phyloP scores from a whole-genome alignment of 2,888 invertebrate species.

The Hedychridium roseum region DNA sequence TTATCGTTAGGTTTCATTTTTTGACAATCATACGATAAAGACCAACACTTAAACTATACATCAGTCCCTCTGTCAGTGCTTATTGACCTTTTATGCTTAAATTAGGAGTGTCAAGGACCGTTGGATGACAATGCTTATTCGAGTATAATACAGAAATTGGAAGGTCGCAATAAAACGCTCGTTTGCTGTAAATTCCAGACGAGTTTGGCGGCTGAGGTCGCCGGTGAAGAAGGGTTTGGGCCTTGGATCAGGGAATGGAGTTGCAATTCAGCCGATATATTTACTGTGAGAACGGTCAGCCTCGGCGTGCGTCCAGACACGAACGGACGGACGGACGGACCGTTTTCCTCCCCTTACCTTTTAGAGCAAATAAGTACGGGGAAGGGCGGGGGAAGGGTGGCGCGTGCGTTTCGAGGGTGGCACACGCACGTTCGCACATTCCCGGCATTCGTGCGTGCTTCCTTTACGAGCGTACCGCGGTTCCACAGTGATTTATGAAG shows the following conservation, averaged over 20 bases:
- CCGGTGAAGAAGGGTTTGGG: conserved; percentile 45
- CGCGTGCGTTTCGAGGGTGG: conserved; percentile 17
- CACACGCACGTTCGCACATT: conserved; percentile 46
- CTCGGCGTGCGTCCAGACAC: conserved; percentile 27
- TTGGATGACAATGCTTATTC: too few relatives aligned
- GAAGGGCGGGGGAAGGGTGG: conserved; percentile 13
- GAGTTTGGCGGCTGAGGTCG: conserved; percentile 49
- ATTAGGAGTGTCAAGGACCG: too few relatives aligned
- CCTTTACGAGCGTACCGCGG: conserved; percentile 21
- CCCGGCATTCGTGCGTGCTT: conserved; percentile 32
- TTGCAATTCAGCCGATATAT: conserved; percentile 63
- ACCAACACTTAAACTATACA: background rate
- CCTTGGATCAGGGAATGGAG: conserved; percentile 50
- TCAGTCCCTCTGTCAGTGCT: background rate
- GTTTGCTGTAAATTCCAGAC: conserved; percentile 41
- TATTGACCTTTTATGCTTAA: too few relatives aligned
- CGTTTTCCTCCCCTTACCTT: conserved; percentile 35
- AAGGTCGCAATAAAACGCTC: background rate
- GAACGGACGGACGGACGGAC: conserved; percentile 29
- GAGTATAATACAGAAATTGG: too few relatives aligned
- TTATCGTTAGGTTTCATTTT: conserved; percentile 11
- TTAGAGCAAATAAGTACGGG: conserved; percentile 49
- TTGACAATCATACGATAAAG: background rate
- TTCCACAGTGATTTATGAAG: conserved; percentile 44
- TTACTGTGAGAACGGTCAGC: conserved; percentile 63